Evolutionary conservation across 2,113 vertebrate genomes (phyloP).

Genomic region (Formicarius rufipectus): DNA sequence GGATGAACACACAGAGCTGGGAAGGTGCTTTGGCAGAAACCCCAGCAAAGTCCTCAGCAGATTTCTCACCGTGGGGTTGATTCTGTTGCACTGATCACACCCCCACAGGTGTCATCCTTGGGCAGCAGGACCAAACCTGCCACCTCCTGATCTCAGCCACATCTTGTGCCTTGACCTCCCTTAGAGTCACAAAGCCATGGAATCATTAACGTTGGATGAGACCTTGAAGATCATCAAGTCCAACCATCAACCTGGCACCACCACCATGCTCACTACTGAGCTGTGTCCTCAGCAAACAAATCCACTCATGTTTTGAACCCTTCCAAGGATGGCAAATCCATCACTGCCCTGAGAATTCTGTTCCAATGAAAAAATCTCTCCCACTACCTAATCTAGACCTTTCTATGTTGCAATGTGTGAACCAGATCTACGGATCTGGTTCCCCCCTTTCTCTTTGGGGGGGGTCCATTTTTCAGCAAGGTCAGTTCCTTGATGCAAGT

Average conservation of each 20-base stretch:
- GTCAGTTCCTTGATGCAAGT: no score
- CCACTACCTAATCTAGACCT: no score
- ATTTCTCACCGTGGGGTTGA: not conserved
- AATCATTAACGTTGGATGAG: not conserved
- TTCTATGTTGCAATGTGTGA: no score
- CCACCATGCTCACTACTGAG: not conserved
- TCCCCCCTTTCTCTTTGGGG: no score
- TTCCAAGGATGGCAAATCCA: not conserved
- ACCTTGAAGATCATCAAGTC: not conserved
- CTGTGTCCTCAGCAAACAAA: not conserved
- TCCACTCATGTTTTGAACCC: not conserved
- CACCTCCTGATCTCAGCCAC: not conserved
- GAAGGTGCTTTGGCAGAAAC: not conserved
- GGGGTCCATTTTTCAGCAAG: no score
- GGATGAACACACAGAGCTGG: accelerated
- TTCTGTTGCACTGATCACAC: not conserved
- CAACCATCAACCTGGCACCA: not conserved
- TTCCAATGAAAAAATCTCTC: no score
- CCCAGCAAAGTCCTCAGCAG: not conserved
- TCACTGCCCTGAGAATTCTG: no score
- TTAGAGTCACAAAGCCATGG: not conserved
- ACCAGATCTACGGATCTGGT: no score
- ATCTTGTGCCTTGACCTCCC: not conserved
- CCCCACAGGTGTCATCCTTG: no score
- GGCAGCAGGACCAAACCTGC: not conserved